Percentiles rank a stretch among this genome's conserved stretches.
These are phyloP conservation scores for Gadus chalcogrammus DNA, from an alignment of 2,113 vertebrate species.

Conservation along the genomic window DNA sequence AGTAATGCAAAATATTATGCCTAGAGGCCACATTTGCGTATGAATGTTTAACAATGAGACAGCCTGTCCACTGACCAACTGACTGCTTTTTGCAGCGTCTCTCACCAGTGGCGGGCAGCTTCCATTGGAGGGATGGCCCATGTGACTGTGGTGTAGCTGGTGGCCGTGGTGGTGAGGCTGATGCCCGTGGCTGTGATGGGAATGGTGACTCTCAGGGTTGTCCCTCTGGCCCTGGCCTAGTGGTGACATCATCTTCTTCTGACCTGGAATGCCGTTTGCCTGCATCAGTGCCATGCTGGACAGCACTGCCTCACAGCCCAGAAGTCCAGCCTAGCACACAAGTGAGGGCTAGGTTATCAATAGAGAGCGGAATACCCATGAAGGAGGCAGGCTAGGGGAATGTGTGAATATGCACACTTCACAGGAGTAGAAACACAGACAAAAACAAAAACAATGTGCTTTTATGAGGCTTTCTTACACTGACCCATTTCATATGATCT, in stretches of 20 bases:
- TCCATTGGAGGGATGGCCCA: conserved; percentile 66
- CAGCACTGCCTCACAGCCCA: conserved; percentile 77
- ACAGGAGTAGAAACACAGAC: conserved; percentile 26
- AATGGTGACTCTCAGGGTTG: conserved; percentile 58
- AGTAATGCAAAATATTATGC: too few relatives aligned
- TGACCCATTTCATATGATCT: conserved; percentile 82
- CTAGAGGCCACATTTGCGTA: too few relatives aligned
- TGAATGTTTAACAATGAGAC: too few relatives aligned
- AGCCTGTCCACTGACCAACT: not conserved
- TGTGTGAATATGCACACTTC: conserved; percentile 26
- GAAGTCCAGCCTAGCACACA: conserved; percentile 71
- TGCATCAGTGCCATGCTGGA: conserved; percentile 82
- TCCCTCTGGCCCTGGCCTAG: conserved; percentile 70
- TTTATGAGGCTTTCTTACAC: conserved; percentile 62
- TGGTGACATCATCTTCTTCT: conserved; percentile 74
- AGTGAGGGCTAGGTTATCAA: conserved; percentile 23
- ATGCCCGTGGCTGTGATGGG: conserved; percentile 61
- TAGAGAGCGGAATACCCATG: not conserved
- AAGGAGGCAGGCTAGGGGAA: not conserved
- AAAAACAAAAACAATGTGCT: conserved; percentile 50
- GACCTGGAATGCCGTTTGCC: conserved; percentile 73
- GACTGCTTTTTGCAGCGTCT: not conserved
- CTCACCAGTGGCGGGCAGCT: conserved; percentile 76
- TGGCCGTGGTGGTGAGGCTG: conserved; percentile 63
- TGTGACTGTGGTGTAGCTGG: conserved; percentile 65